Evolutionary conservation across 2,797 vertebrate genomes (phyloP), one percentile per base, ranked within the genome.

Genomic region (Megaceryle alcyon): DNA sequence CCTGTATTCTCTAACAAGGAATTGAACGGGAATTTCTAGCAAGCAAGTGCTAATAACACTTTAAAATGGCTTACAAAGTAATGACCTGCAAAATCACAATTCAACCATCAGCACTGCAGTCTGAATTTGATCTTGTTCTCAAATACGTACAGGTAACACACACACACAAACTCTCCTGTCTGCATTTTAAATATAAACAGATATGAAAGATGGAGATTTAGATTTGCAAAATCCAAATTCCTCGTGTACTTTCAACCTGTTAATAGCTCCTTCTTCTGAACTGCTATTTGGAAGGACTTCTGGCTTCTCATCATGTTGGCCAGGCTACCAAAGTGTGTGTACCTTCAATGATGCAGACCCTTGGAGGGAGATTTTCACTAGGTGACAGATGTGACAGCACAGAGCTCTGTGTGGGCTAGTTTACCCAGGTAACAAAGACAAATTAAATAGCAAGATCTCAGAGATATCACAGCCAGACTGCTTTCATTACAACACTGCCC

Each of bases 391-490:
- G 12, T 1, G n/a, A 43, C 18, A 46, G 29, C 3, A 7, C 39
- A 77, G 68, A 85, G 64, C 16, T 46, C 64, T 39, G 26, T 4
- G 29, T 16, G 51, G 39, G 51, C 48, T 86, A 82, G 85, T 87
- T 85, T 54, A 80, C 60, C 28, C 68, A 54, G 13, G 35, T 48
- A 91, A 86, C 53, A 73, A 85, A 73, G 85, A 85, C 5, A 70
- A 90, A 96, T 81, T 56, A 80, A 59, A 39, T 18, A 3, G 0
- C n/a, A 41, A 76, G 25, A 51, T 71, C 72, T 71, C 19, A 12
- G 79, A 39, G 17, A 13, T 37, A 51, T 2, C 46, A 73, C 2
- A 7, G 75, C 37, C 84, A 73, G 71, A 26, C 18, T 39, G 31
- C 48, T 60, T 82, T 35, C 2, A 2, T 68, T 68, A 61, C 25